Base-by-base conservation (phyloP, 2,797 vertebrate genomes). In the Phylloscopus collybita region DNA sequence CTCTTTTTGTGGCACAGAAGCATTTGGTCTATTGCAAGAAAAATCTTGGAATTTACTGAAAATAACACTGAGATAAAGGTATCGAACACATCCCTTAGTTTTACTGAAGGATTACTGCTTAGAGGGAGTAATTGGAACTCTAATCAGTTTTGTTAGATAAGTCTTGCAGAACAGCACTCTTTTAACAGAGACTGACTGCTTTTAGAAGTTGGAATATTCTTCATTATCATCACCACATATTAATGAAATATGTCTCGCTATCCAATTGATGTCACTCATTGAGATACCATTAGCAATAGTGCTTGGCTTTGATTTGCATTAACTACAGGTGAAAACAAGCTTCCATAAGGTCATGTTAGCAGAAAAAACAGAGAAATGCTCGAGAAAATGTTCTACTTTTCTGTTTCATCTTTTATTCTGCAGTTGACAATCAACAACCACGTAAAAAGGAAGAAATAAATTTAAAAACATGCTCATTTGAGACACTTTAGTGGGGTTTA, bases 171-270 rank as follows among this genome's bases (percentile, higher is more conserved):
- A 49, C 44, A 17, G 62, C 64, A 67, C 42, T 62, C 32, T 73
- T 82, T 88, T 87, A 80, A 42, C 44, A 73, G 83, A 84, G 90
- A 75, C 47, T 66, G 42, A 85, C 82, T 90, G 60, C 83, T 88
- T 92, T 92, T 42, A 64, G 34, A 95, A 86, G 56, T 86, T 47
- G 73, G 56, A 94, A 70, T 92, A 76, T 66, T 84, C 50, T 60
- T 93, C 66, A 64, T 76, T 71, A 64, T 84, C 60, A 80, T 45
- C 14, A 70, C 29, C 56, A 73, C 19, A n/a, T 30, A 21, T 73
- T 85, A 92, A 94, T 73, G 42, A 85, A 79, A 80, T 29, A 47
- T 84, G 87, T 92, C 74, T 71, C 3, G 1, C 23, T 80, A 38
- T 53, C n/a, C 62, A 75, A 5, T 66, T 88, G 59, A 60, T 49